Evolutionary conservation across 64 coral and sea anemone genomes (phyloP), one percentile per base, ranked within the genome.

Genomic region (Stichodactyla mertensii): DNA sequence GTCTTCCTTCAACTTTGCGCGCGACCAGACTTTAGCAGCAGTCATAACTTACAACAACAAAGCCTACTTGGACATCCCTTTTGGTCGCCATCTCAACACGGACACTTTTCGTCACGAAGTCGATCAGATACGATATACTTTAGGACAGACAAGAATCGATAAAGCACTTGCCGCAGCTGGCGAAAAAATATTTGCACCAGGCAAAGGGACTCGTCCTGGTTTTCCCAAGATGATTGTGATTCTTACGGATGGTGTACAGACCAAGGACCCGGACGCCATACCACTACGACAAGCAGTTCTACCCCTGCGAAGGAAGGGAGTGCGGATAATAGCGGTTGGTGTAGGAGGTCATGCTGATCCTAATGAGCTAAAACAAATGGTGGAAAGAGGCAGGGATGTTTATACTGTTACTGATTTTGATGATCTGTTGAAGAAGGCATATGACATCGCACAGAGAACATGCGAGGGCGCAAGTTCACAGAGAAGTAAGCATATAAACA

Each of bases 391-490:
- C 1, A 55, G 74, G 7, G 94, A 95, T 71, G 86, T 95, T 66
- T 84, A 91, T 51, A 95, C 85, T 83, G 88, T 92, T 7, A 52
- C 80, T 70, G 88, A 92, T 85, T 95, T 95, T 70, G 90, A 92
- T 64, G 90, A 92, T 26, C 57, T 95, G 27, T 27, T 87, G 16
- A 36, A 86, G 51, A 92, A 92, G 45, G 88, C 90, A 16, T 52
- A 87, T 51, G 85, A 81, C 6, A 92, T 95, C 69, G 85, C 91
- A 12, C 58, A 86, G 12, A 51, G 61, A 36, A 78, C 91, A 2
- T 95, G 94, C 20, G 53, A 81, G 4, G 16, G 36, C 20, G 14
- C 69, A 13, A 12, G 8, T 31, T 11, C 10, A 74, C 24, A n/a
- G 36, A 28, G 69, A 31, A 23, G 69, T 26, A 31, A 74, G 69